phyloP scores from a whole-genome alignment of 92 coral and sea anemone species.

The Porites lobata region DNA sequence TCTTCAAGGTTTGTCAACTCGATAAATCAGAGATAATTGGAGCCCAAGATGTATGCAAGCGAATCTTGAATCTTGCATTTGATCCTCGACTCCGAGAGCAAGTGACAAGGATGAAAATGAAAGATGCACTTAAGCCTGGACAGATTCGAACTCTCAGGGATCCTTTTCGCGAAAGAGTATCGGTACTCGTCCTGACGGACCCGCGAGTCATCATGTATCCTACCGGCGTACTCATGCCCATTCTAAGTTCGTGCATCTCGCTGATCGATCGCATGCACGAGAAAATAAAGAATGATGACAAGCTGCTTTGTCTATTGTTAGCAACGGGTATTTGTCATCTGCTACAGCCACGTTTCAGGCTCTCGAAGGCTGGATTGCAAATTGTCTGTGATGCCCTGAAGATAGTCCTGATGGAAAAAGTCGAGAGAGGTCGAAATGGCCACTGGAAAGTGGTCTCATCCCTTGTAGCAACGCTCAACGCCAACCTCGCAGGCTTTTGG shows the following conservation, averaged over 20 bases:
- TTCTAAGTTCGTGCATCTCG: not conserved
- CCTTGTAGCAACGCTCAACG: not conserved
- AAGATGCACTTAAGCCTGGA: not conserved
- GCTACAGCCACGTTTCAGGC: not conserved
- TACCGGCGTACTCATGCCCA: not conserved
- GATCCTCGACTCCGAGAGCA: not conserved
- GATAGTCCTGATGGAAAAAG: not conserved
- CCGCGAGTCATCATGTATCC: not conserved
- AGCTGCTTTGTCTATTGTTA: not conserved
- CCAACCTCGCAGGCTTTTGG: slow-evolving; percentile 9
- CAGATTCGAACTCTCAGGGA: slow-evolving; percentile 11
- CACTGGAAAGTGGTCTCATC: not conserved
- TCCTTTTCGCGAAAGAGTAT: not conserved
- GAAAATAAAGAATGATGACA: not conserved
- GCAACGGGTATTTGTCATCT: not conserved
- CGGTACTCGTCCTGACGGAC: slow-evolving; percentile 10
- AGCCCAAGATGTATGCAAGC: not conserved
- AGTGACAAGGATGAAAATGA: not conserved
- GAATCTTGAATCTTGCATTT: not conserved
- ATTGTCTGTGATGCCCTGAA: not conserved
- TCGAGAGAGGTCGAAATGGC: not conserved
- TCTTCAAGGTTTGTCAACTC: not conserved
- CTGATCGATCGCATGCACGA: not conserved
- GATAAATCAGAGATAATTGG: not conserved
- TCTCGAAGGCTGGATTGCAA: not conserved